Base-by-base conservation (phyloP, 2,888 invertebrate species). In the Limnephilus marmoratus region DNA sequence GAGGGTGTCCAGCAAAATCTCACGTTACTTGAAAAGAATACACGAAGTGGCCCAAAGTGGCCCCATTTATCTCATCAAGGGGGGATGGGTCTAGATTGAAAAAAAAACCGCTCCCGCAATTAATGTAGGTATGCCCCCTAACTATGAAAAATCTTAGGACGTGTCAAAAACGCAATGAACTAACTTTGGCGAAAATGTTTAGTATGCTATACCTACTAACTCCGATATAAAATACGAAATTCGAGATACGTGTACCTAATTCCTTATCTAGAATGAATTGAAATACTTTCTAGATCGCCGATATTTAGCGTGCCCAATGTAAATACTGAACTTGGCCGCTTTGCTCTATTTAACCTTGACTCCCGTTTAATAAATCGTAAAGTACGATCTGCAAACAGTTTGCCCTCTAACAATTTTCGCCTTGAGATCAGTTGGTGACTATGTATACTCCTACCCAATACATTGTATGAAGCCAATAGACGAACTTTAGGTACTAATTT, bases 321-420 rank as follows among this genome's bases (percentile, higher is more conserved):
- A 12, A 45, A 45, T 45, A 45, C 12, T 45, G 45, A 45, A 12
- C 45, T 45, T 45, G 45, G 45, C 45, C 13, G 13, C 15, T 49
- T 49, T 68, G 49, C 29, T 85, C 29, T n/a, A 49, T 80, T 90
- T 90, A 45, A 15, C 90, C 90, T 90, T 81, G 90, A 90, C 37
- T 29, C 29, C 81, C 81, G 81, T 90, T 90, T 45, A 90, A 49
- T 37, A 90, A 90, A 90, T 90, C 45, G 81, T 41, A 41, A 41
- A 88, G 15, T 37, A 89, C 34, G 89, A 53, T 53, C 68, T 29
- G 88, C 53, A 31, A 89, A 89, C 34, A 89, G 31, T 89, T 89
- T 89, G 89, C 68, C 83, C 83, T 83, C 83, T 15, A 83, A 37
- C 24, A 37, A 34, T 83, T 18, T 83, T 83, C 24, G 83, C 83